Evolutionary conservation across 1,140 invertebrate species (phyloP).

Genomic region (Aphelenchoides avenae): DNA sequence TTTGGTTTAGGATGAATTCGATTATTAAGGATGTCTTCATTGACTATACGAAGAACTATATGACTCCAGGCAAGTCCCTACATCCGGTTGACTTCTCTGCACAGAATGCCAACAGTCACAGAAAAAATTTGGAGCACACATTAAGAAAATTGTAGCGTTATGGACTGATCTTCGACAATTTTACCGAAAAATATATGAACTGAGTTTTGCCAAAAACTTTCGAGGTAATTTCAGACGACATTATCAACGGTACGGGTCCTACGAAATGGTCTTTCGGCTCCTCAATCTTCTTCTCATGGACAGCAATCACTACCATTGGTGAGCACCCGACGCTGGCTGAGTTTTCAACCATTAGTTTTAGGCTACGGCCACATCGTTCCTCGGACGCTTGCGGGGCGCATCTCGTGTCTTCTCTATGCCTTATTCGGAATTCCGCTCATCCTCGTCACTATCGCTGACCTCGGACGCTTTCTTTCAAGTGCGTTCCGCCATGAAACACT

Average conservation of each 20-base stretch:
- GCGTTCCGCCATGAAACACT: constrained; percentile 4
- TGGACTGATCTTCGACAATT: too few relatives aligned
- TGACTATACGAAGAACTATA: constrained; percentile 58
- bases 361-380: constrained; percentile 64
- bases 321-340: background rate
- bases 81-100: constrained; percentile 35
- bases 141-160: too few relatives aligned
- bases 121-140: background rate
- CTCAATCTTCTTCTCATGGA: constrained; percentile 59
- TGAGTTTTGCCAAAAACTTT: constrained; percentile 8
- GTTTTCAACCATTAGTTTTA: constrained; percentile 11
- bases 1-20: constrained; percentile 50
- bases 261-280: constrained; percentile 58
- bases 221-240: constrained; percentile 20
- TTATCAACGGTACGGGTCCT: constrained; percentile 48
- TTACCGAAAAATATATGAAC: too few relatives aligned
- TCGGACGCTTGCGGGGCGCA: constrained; percentile 62
- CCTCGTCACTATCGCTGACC: constrained; percentile 64
- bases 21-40: constrained; percentile 56
- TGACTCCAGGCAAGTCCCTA: constrained; percentile 59
- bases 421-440: constrained; percentile 64
- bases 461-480: constrained; percentile 60
- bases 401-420: constrained; percentile 64
- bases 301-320: constrained; percentile 58
- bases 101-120: constrained; percentile 21